phyloP scores from a whole-genome alignment of 2,888 invertebrate genomes.

The Tipula vernalis region DNA sequence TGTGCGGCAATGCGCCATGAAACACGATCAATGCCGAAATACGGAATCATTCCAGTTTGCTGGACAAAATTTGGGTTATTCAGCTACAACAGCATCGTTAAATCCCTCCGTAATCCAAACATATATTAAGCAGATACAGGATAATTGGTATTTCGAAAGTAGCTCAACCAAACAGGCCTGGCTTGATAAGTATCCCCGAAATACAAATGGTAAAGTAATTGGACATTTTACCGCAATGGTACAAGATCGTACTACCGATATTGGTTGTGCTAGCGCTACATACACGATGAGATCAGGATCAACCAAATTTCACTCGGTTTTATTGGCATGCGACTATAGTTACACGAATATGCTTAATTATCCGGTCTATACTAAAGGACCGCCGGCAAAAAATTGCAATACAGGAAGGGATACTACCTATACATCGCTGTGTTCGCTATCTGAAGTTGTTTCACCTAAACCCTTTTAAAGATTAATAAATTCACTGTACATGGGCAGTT shows the following conservation, averaged over 20 bases:
- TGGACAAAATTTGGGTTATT: slow-evolving; percentile 12
- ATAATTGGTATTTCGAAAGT: neutral
- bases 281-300: neutral
- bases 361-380: slow-evolving; percentile 13
- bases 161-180: neutral
- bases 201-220: neutral
- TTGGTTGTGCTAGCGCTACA: slow-evolving; percentile 13
- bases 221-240: slow-evolving; percentile 15
- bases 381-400: slow-evolving; percentile 12
- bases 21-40: slow-evolving; percentile 13
- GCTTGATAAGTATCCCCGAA: neutral
- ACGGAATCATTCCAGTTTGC: slow-evolving; percentile 10
- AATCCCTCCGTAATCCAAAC: too few species aligned
- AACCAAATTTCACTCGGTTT: neutral
- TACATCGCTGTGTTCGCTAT: neutral
- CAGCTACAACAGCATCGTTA: neutral
- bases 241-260: slow-evolving; percentile 10
- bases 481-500: neutral
- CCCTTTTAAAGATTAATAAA: neutral
- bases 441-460: neutral
- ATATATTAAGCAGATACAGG: neutral
- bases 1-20: slow-evolving; percentile 11
- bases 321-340: slow-evolving; percentile 15
- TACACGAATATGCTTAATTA: slow-evolving; percentile 7
- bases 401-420: neutral